A percentile compares a stretch with the other conserved stretches of the same genome.
Evolutionary conservation across 1,140 invertebrate genomes (phyloP).

Genomic region (Lepidurus arcticus): DNA sequence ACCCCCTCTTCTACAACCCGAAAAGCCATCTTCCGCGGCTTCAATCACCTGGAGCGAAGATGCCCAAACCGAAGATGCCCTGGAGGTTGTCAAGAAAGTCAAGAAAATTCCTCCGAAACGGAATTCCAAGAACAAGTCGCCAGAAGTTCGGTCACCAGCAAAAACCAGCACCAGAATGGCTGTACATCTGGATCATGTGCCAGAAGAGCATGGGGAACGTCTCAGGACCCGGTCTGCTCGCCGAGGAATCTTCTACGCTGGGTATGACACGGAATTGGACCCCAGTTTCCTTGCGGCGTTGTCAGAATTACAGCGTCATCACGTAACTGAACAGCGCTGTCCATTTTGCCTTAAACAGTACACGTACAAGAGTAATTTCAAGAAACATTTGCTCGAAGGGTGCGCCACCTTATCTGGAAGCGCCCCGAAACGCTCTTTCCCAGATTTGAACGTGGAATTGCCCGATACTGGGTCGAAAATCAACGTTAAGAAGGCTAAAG

Average conservation of each 20-base stretch:
- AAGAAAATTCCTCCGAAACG: not conserved
- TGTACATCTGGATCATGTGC: not conserved
- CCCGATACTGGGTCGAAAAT: not conserved
- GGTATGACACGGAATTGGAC: slow-evolving; percentile 28
- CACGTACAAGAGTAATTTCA: slow-evolving; percentile 32
- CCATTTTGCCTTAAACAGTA: slow-evolving; percentile 33
- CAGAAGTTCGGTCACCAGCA: not conserved
- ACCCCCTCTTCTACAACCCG: not conserved
- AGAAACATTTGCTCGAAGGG: slow-evolving; percentile 32
- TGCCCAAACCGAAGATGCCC: not conserved
- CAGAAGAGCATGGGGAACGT: not conserved
- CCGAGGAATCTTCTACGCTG: not conserved
- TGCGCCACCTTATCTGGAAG: not conserved
- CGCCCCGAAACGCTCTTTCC: not conserved
- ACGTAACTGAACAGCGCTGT: slow-evolving; percentile 31
- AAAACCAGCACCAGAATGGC: not conserved
- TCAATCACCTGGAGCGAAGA: not conserved
- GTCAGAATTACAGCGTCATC: slow-evolving; percentile 25
- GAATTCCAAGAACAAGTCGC: not conserved
- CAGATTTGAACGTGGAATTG: not conserved
- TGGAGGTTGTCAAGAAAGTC: not conserved
- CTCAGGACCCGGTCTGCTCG: not conserved
- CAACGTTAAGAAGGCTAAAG: not conserved
- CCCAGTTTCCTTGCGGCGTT: slow-evolving; percentile 32
- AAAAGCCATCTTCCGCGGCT: not conserved